Percentiles rank a stretch among this genome's conserved stretches.
Evolutionary conservation across 2,797 vertebrate genomes (phyloP).

Genomic region (Okamejei kenojei): DNA sequence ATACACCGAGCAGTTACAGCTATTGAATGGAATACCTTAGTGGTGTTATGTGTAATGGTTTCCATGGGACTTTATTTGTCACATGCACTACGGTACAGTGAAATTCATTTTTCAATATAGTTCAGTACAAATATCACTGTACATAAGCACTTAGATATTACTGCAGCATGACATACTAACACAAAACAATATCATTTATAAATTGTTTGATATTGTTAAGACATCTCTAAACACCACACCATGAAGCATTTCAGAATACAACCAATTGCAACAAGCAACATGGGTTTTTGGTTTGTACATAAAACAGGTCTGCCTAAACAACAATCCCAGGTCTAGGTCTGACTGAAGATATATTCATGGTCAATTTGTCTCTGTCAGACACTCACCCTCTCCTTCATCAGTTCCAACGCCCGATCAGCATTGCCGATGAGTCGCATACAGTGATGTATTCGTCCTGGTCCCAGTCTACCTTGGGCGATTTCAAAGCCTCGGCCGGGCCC

Average conservation of each 20-base stretch:
- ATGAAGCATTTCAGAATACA: neutral
- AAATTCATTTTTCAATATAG: too few relatives aligned
- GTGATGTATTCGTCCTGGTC: conserved; percentile 54
- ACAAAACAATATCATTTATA: neutral
- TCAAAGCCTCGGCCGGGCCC: conserved; percentile 53
- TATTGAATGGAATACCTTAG: too few relatives aligned
- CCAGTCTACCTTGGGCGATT: conserved; percentile 54
- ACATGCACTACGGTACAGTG: too few relatives aligned
- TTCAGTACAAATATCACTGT: too few relatives aligned
- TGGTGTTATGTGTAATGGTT: too few relatives aligned
- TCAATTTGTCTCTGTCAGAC: neutral
- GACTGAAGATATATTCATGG: neutral
- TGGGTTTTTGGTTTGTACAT: neutral
- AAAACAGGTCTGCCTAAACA: neutral
- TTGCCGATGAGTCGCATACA: conserved; percentile 52
- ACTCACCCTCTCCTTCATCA: conserved; percentile 55
- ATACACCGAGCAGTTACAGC: too few relatives aligned
- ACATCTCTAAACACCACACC: neutral
- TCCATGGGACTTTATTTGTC: too few relatives aligned
- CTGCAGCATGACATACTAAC: neutral
- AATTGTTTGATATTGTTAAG: neutral
- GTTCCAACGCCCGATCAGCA: conserved; percentile 49
- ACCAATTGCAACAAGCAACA: neutral
- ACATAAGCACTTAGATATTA: neutral
- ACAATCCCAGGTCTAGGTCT: neutral